A percentile compares a stretch with the other conserved stretches of the same genome.
Conservation (phyloP, 2,888 invertebrate genomes). For the Limnephilus auricula region DNA sequence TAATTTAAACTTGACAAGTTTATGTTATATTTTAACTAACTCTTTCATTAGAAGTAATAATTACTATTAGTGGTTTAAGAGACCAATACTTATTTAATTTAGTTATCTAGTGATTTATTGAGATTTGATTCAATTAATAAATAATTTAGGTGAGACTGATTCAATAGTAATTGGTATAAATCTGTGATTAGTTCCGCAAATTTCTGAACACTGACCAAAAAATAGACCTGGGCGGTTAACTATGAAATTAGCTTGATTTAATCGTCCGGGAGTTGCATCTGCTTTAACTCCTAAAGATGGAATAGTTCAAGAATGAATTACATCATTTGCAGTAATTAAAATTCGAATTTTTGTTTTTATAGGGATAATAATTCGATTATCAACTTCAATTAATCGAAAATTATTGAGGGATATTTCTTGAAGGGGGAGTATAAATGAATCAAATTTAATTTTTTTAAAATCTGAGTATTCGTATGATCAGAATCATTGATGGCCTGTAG, state of each 20-base stretch:
- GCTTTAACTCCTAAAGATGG: slow-evolving; percentile 76
- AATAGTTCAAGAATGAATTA: no score
- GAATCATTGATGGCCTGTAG: slow-evolving; percentile 82
- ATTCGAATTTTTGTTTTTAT: no score
- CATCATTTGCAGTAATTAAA: no score
- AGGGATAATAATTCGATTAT: no score
- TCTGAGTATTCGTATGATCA: slow-evolving; percentile 83
- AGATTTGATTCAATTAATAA: slow-evolving; percentile 81
- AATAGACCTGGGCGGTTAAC: slow-evolving; percentile 82
- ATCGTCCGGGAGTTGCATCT: slow-evolving; percentile 81
- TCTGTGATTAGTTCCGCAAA: slow-evolving; percentile 88
- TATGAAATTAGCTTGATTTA: slow-evolving; percentile 81
- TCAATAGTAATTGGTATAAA: slow-evolving; percentile 77
- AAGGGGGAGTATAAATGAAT: slow-evolving; percentile 79
- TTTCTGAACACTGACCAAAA: slow-evolving; percentile 89
- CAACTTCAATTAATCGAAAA: slow-evolving; percentile 72
- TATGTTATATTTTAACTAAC: slow-evolving; percentile 77
- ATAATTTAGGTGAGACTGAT: slow-evolving; percentile 79
- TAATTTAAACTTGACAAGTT: slow-evolving; percentile 84
- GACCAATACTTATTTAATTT: slow-evolving; percentile 81
- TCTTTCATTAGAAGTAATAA: slow-evolving; percentile 80
- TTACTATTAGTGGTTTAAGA: slow-evolving; percentile 84
- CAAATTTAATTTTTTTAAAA: slow-evolving; percentile 75
- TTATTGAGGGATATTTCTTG: slow-evolving; percentile 71
- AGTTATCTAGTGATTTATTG: slow-evolving; percentile 80